Evolutionary conservation across 2,113 vertebrate species (phyloP), one percentile per base, ranked within the genome.

Genomic region (Ailuropoda melanoleuca): DNA sequence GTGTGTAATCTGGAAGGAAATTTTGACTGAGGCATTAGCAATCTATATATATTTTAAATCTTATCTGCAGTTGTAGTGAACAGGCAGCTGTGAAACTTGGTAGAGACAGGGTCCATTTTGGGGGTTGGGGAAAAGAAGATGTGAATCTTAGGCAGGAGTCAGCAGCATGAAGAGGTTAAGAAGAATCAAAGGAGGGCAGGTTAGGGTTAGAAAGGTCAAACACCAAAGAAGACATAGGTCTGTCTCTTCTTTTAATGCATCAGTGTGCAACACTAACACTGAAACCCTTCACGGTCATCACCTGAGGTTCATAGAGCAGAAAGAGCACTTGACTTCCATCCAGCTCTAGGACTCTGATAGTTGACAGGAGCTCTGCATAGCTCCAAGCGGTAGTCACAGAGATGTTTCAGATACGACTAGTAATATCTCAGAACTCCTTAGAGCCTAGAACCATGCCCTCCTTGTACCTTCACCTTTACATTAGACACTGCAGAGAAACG

Each of bases 1-100:
- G 85, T 87, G 43, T 80, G 13, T 60, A 84, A 66, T 55, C n/a
- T 56, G 70, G 43, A 91, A 93, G 48, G 31, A 90, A n/a, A 43
- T 62, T 80, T 34, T 94, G 37, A 56, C 2, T 6, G 39, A 86
- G 23, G 58, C 53, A 46, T 70, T 94, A 75, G 26, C 68, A 80
- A 39, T 48, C n/a, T 60, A 17, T 62, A 17, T 56, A 17, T 55
- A 21, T 39, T 85, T 12, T 31, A 70, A 56, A 43, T 62, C 26
- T 50, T n/a, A 31, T 80, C 39, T 43, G 9, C n/a, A 24, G 50
- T 82, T 60, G 3, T 34, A 56, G 31, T 21, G n/a, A 96, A 60
- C 4, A 95, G 39, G 18, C 37, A 83, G 12, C n/a, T 96, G 8
- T 86, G 39, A 68, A 80, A 50, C 24, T 50, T 24, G 5, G 48